A percentile compares a stretch with the other conserved stretches of the same genome.
Conservation (phyloP, 2,888 invertebrate genomes). For the Xestobium rufovillosum region DNA sequence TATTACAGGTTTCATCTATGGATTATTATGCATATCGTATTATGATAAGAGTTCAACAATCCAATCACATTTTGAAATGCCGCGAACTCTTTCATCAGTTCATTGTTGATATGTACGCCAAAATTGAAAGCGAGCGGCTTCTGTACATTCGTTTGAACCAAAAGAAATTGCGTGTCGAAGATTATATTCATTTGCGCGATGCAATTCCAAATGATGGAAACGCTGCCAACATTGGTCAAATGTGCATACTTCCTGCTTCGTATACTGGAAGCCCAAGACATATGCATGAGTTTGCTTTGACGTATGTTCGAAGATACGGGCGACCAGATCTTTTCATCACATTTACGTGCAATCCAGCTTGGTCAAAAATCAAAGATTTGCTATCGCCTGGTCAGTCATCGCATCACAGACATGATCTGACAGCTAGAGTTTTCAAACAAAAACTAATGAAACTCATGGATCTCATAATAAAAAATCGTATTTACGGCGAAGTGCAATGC, state of each 20-base stretch:
- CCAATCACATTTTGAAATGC: constrained; percentile 29
- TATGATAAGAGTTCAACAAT: constrained; percentile 30
- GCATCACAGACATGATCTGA: constrained; percentile 28
- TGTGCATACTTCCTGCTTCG: constrained; percentile 28
- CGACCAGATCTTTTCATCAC: constrained; percentile 31
- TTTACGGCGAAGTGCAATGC: no score
- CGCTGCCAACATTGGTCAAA: constrained; percentile 21
- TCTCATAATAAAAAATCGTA: constrained; percentile 19
- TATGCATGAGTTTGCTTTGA: constrained; percentile 31
- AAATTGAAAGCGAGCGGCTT: constrained; percentile 36
- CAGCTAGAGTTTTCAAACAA: constrained; percentile 24
- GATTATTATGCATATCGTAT: constrained; percentile 28
- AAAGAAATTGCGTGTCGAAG: constrained; percentile 29
- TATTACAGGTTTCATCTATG: constrained; percentile 26
- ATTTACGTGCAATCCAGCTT: constrained; percentile 31
- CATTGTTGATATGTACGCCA: constrained; percentile 38
- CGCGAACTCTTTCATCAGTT: constrained; percentile 33
- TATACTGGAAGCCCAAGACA: constrained; percentile 31
- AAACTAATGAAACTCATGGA: constrained; percentile 24
- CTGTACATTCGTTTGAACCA: constrained; percentile 31
- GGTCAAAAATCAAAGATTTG: constrained; percentile 18
- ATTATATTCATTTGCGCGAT: constrained; percentile 36
- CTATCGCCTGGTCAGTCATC: constrained; percentile 19
- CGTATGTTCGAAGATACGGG: constrained; percentile 34
- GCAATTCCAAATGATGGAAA: constrained; percentile 27